A percentile compares a stretch with the other conserved stretches of the same genome.
phyloP scores from a whole-genome alignment of 2,797 vertebrate genomes.

The Sebastes kiyomatsui region DNA sequence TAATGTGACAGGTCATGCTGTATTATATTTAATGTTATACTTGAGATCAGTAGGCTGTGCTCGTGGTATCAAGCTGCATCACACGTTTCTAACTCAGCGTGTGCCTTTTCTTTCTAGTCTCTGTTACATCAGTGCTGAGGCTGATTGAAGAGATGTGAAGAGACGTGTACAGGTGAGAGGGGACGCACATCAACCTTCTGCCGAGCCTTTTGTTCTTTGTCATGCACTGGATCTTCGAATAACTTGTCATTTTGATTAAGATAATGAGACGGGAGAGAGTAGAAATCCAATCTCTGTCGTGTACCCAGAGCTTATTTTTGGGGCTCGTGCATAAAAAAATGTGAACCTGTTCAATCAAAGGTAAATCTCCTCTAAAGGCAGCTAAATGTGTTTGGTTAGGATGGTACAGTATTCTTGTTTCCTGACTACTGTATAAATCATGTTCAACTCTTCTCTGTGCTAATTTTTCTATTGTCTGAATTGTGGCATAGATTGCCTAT shows the following conservation, averaged over 20 bases:
- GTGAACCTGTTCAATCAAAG: neutral
- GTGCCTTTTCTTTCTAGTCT: neutral
- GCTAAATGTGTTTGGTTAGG: neutral
- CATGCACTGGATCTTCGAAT: neutral
- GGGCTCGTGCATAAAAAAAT: neutral
- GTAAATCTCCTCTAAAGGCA: neutral
- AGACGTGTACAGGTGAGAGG: conserved; percentile 30
- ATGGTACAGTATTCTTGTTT: neutral
- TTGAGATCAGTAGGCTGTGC: neutral
- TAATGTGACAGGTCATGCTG: conserved; percentile 7
- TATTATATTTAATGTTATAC: conserved; percentile 5
- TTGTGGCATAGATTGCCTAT: neutral
- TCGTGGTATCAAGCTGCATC: neutral
- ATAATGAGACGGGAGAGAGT: conserved; percentile 9
- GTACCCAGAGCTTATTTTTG: neutral
- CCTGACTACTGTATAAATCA: neutral
- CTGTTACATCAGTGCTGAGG: conserved; percentile 1
- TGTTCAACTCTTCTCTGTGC: neutral
- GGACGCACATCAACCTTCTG: neutral
- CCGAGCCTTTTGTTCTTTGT: neutral
- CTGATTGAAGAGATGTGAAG: conserved; percentile 10
- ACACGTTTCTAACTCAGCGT: neutral
- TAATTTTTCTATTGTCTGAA: neutral
- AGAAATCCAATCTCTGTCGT: neutral
- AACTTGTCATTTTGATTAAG: conserved; percentile 13